These are phyloP conservation scores for Liposcelis brunnea DNA, from an alignment of 2,888 invertebrate genomes.

Conservation along the genomic window DNA sequence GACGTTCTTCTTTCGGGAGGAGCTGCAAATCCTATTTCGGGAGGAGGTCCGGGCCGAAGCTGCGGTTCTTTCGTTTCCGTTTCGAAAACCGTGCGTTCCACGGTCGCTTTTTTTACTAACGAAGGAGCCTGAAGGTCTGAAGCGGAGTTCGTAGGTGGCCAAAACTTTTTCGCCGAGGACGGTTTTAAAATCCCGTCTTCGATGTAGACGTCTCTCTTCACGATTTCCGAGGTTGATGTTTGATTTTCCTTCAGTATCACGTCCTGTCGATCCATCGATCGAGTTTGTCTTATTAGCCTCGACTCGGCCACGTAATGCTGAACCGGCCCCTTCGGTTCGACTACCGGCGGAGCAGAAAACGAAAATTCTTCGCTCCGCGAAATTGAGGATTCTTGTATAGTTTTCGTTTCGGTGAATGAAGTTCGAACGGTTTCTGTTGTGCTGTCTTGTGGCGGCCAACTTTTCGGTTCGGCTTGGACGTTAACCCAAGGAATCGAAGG, in stretches of 20 bases:
- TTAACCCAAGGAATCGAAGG: constrained; percentile 23
- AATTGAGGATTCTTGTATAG: constrained; percentile 9
- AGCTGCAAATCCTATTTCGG: constrained; percentile 45
- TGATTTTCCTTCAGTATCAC: constrained; percentile 9
- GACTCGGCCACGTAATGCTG: constrained; percentile 26
- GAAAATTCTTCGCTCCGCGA: constrained; percentile 6
- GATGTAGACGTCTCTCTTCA: constrained; percentile 18
- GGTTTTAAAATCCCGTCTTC: constrained; percentile 28
- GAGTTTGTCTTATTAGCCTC: constrained; percentile 15
- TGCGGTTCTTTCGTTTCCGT: too few relatives aligned
- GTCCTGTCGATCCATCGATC: constrained; percentile 12
- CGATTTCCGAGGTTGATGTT: constrained; percentile 17
- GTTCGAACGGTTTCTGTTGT: constrained; percentile 14
- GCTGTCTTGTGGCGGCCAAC: constrained; percentile 23
- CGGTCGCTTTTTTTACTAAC: constrained; percentile 26
- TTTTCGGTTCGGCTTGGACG: constrained; percentile 25
- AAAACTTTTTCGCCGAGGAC: constrained; percentile 31
- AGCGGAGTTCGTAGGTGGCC: constrained; percentile 26
- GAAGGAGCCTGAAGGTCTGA: constrained; percentile 31
- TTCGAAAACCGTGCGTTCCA: too few relatives aligned
- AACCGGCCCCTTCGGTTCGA: constrained; percentile 17
- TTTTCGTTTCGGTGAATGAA: constrained; percentile 5
- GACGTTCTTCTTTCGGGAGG: constrained; percentile 34
- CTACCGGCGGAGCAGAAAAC: constrained; percentile 16
- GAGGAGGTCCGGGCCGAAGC: constrained; percentile 47